phyloP scores from a whole-genome alignment of 1,140 invertebrate genomes.

The Dendroctonus valens region DNA sequence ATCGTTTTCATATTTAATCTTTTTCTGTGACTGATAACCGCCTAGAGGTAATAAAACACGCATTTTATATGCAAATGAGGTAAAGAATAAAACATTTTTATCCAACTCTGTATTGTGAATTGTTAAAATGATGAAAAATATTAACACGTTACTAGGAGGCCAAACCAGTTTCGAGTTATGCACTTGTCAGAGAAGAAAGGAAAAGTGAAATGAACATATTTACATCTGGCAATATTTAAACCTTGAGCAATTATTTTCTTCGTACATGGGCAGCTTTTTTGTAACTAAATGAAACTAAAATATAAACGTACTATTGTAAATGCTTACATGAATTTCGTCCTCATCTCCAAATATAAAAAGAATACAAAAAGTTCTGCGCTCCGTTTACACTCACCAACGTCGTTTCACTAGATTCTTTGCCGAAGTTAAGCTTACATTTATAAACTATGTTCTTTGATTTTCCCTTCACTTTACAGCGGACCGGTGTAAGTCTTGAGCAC shows the following conservation, averaged over 20 bases:
- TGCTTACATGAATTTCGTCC: slow-evolving; percentile 34
- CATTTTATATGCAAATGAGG: too few species aligned
- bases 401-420: slow-evolving; percentile 31
- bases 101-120: neutral
- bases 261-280: too few species aligned
- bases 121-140: slow-evolving; percentile 15
- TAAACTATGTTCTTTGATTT: slow-evolving; percentile 36
- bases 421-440: slow-evolving; percentile 31
- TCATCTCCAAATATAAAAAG: slow-evolving; percentile 22
- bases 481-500: slow-evolving; percentile 24
- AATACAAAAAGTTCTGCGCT: slow-evolving; percentile 19
- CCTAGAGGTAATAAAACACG: too few species aligned
- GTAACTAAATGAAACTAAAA: neutral
- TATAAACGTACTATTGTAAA: neutral
- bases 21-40: too few species aligned
- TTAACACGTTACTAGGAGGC: slow-evolving; percentile 18
- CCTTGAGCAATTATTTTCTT: neutral
- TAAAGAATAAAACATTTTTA: neutral
- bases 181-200: slow-evolving; percentile 23
- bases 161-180: slow-evolving; percentile 20
- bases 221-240: slow-evolving; percentile 7
- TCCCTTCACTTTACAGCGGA: slow-evolving; percentile 43
- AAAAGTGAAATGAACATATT: slow-evolving; percentile 25
- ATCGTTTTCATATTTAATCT: too few species aligned
- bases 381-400: slow-evolving; percentile 24